These are phyloP conservation scores for Aphaenogaster floridana DNA, from an alignment of 1,140 invertebrate genomes.

Conservation along the genomic window DNA sequence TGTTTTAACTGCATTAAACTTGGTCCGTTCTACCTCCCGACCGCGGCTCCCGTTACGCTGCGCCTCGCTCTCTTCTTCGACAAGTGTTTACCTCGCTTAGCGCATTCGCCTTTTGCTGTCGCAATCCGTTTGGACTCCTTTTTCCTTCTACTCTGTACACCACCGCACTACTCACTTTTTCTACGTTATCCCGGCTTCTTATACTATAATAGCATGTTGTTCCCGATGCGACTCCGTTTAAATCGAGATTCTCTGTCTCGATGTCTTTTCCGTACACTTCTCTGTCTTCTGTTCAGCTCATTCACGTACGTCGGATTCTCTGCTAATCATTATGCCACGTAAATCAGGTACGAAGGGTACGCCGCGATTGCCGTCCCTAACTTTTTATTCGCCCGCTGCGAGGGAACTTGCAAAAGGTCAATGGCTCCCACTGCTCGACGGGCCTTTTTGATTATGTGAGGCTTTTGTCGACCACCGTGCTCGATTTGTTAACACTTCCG, in stretches of 20 bases:
- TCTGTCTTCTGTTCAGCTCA: background rate
- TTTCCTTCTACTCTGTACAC: background rate
- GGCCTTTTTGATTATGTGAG: background rate
- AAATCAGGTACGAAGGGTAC: conserved; percentile 56
- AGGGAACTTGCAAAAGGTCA: conserved; percentile 54
- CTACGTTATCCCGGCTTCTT: conserved; percentile 30
- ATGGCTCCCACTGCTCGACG: conserved; percentile 51
- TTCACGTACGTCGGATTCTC: conserved; percentile 38
- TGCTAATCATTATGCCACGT: conserved; percentile 74
- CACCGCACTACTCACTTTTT: conserved; percentile 38
- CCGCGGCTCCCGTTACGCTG: background rate
- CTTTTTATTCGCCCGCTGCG: conserved; percentile 64
- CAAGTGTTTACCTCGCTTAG: conserved; percentile 39
- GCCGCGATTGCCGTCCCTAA: conserved; percentile 67
- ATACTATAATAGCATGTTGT: conserved; percentile 12
- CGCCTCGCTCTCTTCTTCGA: conserved; percentile 30
- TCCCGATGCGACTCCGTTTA: background rate
- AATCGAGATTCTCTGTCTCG: conserved; percentile 7
- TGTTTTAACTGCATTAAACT: conserved; percentile 55
- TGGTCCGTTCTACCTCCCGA: background rate
- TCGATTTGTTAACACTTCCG: conserved; percentile 37
- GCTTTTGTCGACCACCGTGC: background rate
- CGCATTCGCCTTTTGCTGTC: conserved; percentile 19
- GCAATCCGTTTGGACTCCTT: conserved; percentile 14
- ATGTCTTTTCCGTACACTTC: background rate